Evolutionary conservation across 1,140 invertebrate genomes (phyloP), one percentile per base, ranked within the genome.

Genomic region (Periplaneta americana): DNA sequence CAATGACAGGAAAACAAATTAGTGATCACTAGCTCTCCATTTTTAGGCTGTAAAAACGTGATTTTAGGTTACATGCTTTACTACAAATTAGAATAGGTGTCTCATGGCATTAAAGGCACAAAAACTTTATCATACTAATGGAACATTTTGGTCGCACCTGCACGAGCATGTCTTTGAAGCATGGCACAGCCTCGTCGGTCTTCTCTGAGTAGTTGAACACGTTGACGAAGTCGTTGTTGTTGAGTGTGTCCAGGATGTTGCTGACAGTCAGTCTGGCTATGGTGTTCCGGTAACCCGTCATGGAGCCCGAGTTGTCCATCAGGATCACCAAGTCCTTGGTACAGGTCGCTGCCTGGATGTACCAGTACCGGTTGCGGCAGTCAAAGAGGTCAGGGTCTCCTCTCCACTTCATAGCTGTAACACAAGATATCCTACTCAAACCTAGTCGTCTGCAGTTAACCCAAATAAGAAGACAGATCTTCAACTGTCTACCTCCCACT

Each of bases 311-410:
- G 57, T 93, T 93, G 87, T 99, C 99, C 66, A 99, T 91, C 33
- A 99, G 89, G 82, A 99, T 98, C 32, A 99, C 93, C 83, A 99
- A 94, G 86, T 99, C 98, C 88, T 99, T 99, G 15, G 98, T 97
- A 84, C 97, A 98, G 0, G 98, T 98, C 0, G 98, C 96, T 2
- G 98, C 98, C 88, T 98, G 95, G 82, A 99, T 98, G 87, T 98
- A 99, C 97, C 97, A 98, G 33, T 95, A 95, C 75, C 95, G 90
- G 28, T 95, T 93, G 15, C 97, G 92, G 85, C 96, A 97, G 86
- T 98, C 97, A 85, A 96, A 98, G 1, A 93, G 88, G 86, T 95
- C 94, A 13, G 91, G 89, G 0, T 87, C 82, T 78, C 88, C 84
- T 66, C 86, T 85, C 93, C 93, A 90, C 57, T 89, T 91, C 90